Evolutionary conservation across 2,797 vertebrate species (phyloP).

Genomic region (Cirrhinus mrigala): DNA sequence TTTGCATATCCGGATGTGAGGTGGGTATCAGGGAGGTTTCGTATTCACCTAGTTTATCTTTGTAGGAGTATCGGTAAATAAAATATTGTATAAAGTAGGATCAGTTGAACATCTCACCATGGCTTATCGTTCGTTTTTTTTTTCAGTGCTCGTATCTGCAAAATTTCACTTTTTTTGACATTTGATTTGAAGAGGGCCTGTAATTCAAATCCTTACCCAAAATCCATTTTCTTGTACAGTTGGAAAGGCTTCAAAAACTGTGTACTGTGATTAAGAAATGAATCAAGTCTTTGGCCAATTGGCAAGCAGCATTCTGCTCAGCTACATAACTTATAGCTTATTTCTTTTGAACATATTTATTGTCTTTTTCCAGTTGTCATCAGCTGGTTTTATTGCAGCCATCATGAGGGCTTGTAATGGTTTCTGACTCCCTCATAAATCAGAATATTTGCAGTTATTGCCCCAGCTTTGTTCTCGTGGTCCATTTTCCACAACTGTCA

Average conservation of each 20-base stretch:
- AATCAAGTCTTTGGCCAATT: constrained; percentile 15
- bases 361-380: constrained; percentile 31
- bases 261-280: neutral
- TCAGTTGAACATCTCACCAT: neutral
- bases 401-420: constrained; percentile 29
- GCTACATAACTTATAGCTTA: constrained; percentile 26
- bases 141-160: neutral
- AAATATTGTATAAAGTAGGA: neutral
- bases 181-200: neutral
- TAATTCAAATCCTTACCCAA: constrained; percentile 4
- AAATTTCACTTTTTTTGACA: neutral
- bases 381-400: constrained; percentile 31
- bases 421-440: constrained; percentile 49
- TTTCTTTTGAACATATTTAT: constrained; percentile 34
- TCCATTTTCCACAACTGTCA: constrained; percentile 4
- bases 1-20: neutral
- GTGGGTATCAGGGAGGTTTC: neutral
- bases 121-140: neutral
- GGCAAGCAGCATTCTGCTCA: constrained; percentile 15
- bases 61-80: neutral
- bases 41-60: neutral
- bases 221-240: constrained; percentile 14
- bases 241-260: constrained; percentile 31
- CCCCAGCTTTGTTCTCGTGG: neutral
- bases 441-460: constrained; percentile 30